Evolutionary conservation across 2,888 invertebrate genomes (phyloP).

Genomic region (Marronus borbonicus): DNA sequence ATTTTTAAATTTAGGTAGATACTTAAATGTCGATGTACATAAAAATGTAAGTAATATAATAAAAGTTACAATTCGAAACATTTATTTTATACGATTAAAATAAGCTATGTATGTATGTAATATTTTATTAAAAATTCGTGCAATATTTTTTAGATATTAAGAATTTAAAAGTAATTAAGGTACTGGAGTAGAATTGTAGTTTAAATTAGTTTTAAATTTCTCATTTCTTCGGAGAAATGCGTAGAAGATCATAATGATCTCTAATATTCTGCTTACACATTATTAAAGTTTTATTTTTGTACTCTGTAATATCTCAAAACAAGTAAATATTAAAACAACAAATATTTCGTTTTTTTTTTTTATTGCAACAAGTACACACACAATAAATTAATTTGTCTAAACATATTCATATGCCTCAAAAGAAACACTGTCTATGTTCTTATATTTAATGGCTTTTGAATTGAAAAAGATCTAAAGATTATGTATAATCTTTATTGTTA

Average conservation of each 20-base stretch:
- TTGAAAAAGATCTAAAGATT: too few relatives aligned
- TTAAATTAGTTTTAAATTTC: neutral
- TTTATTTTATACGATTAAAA: neutral
- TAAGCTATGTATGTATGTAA: conserved; percentile 3
- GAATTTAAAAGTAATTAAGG: conserved; percentile 8
- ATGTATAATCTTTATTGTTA: too few relatives aligned
- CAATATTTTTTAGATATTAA: conserved; percentile 37
- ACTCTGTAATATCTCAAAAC: neutral
- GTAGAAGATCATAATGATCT: conserved; percentile 20
- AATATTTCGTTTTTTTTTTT: neutral
- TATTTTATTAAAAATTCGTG: conserved; percentile 25
- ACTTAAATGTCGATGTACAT: neutral
- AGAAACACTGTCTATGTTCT: too few relatives aligned
- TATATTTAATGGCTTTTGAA: too few relatives aligned
- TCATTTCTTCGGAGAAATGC: neutral
- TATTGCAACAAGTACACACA: conserved; percentile 11
- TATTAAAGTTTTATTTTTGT: conserved; percentile 16
- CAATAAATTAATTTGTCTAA: neutral
- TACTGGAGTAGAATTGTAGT: conserved; percentile 7
- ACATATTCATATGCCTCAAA: too few relatives aligned
- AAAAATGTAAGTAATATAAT: conserved; percentile 5
- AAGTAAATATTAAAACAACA: conserved; percentile 10
- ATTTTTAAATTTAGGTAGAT: neutral
- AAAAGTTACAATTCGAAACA: neutral
- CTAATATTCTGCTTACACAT: neutral